Percentiles rank a stretch among this genome's conserved stretches.
Evolutionary conservation across 2,797 vertebrate species (phyloP).

Genomic region (Micrastur ruficollis): DNA sequence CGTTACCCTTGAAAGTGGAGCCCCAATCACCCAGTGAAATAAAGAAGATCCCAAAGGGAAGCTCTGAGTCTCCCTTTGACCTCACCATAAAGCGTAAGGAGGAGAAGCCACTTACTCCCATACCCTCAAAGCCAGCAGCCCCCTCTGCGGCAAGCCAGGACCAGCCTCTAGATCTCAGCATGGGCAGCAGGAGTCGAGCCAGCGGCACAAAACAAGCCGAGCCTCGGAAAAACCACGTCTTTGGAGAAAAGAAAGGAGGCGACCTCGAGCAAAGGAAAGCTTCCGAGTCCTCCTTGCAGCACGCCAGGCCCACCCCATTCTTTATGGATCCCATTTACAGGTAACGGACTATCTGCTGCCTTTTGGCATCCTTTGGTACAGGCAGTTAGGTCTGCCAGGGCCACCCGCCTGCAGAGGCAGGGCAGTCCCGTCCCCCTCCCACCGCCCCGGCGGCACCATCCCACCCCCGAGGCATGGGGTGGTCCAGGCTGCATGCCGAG

Average conservation of each 20-base stretch:
- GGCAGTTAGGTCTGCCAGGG: neutral
- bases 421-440: neutral
- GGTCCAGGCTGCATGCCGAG: neutral
- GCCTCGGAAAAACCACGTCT: constrained; percentile 83
- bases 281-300: constrained; percentile 89
- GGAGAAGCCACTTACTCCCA: constrained; percentile 82
- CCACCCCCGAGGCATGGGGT: too few species aligned
- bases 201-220: constrained; percentile 79
- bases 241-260: constrained; percentile 85
- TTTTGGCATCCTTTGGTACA: neutral
- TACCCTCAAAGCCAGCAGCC: constrained; percentile 81
- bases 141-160: constrained; percentile 84
- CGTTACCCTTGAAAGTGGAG: constrained; percentile 87
- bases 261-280: constrained; percentile 82
- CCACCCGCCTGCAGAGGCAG: neutral
- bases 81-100: constrained; percentile 96
- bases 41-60: constrained; percentile 88
- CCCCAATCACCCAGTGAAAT: constrained; percentile 86
- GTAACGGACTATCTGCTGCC: constrained; percentile 74
- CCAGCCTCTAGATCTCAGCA: constrained; percentile 95
- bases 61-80: constrained; percentile 92
- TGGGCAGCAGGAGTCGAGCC: constrained; percentile 87
- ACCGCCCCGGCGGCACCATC: neutral
- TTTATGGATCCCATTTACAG: constrained; percentile 99
- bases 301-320: constrained; percentile 95